Evolutionary conservation across 1,140 invertebrate species (phyloP).

Genomic region (Gyrodactylus bullatarudis): DNA sequence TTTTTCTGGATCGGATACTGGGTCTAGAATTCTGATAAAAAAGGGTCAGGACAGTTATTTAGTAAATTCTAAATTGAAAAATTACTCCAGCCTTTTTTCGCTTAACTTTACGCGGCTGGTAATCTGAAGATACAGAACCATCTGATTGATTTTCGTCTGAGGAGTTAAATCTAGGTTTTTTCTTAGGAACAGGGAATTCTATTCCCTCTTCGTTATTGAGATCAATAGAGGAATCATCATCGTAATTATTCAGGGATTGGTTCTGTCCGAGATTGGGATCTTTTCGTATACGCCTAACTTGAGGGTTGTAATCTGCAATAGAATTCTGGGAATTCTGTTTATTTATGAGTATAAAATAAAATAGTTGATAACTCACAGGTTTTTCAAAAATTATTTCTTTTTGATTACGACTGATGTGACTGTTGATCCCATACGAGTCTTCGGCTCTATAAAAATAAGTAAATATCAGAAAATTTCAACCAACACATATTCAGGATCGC

Average conservation of each 20-base stretch:
- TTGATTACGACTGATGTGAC: not conserved
- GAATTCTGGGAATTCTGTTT: not conserved
- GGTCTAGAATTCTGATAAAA: not conserved
- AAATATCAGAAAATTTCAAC: not conserved
- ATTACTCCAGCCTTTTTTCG: too few species aligned
- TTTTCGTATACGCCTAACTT: not conserved
- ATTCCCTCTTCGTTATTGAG: not conserved
- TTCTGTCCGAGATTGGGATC: not conserved
- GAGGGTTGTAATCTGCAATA: not conserved
- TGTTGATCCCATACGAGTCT: not conserved
- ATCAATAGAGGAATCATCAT: not conserved
- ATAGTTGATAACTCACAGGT: not conserved
- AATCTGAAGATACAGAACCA: not conserved
- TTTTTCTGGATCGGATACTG: not conserved
- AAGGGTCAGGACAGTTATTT: too few species aligned
- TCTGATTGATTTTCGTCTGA: not conserved
- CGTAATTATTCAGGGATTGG: not conserved
- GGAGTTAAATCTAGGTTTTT: not conserved
- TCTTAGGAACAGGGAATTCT: not conserved
- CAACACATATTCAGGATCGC: not conserved
- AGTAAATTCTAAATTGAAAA: too few species aligned
- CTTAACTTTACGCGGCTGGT: too few species aligned
- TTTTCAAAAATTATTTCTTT: not conserved
- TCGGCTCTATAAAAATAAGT: too few species aligned
- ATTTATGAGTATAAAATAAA: not conserved